Evolutionary conservation across 37 sponge, comb jelly and placozoan species (phyloP).

Genomic region (Axinella damicornis): DNA sequence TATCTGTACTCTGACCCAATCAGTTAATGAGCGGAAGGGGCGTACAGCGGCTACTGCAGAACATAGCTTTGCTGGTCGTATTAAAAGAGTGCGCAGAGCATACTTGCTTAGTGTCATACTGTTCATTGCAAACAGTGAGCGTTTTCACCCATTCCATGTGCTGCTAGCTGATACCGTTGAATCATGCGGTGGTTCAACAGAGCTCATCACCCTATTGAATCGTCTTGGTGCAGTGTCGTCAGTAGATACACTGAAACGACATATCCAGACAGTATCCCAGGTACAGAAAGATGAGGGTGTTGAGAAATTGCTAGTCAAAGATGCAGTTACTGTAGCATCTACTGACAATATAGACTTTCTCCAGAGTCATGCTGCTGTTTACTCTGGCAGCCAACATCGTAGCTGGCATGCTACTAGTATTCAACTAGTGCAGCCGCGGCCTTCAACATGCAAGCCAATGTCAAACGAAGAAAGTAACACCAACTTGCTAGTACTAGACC

Average conservation of each 20-base stretch:
- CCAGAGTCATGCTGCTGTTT: background rate
- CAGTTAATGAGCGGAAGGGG: background rate
- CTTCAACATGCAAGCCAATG: too few species aligned
- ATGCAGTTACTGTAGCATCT: background rate
- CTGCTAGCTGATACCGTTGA: conserved; percentile 12
- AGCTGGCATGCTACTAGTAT: conserved; percentile 26
- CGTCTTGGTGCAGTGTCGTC: background rate
- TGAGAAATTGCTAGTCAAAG: background rate
- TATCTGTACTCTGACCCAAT: background rate
- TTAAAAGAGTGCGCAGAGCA: background rate
- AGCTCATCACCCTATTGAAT: background rate
- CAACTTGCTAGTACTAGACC: too few species aligned
- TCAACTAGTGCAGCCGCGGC: background rate
- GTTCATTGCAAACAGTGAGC: background rate
- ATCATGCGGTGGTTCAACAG: conserved; percentile 6
- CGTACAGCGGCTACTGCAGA: background rate
- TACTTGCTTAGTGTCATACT: background rate
- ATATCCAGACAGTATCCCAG: background rate
- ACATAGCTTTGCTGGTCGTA: background rate
- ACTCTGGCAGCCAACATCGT: conserved; percentile 5
- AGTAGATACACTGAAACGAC: background rate
- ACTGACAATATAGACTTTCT: conserved; percentile 16
- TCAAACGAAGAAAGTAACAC: too few species aligned
- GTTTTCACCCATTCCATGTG: background rate
- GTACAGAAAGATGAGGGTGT: background rate